Evolutionary conservation across 1,140 invertebrate species (phyloP), one percentile per base, ranked within the genome.

Genomic region (Leucophenga varia): DNA sequence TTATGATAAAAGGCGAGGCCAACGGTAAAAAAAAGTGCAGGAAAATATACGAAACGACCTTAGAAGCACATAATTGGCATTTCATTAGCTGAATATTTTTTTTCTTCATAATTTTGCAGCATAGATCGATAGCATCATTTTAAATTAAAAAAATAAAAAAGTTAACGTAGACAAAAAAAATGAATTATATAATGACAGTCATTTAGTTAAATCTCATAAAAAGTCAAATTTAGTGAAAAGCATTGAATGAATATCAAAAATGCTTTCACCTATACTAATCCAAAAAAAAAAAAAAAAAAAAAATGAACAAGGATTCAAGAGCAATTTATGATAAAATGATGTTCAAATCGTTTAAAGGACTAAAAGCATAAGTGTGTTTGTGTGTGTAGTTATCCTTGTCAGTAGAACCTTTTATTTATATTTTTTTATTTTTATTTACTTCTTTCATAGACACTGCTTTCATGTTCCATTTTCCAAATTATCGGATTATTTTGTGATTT

Each of bases 61-160:
- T n/a, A n/a, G n/a, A n/a, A n/a, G 50, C 59, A 67, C 63, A 63
- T 67, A 67, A 67, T 67, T 67, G 63, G 67, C 56, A 56, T 67
- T 67, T 67, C 51, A 67, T 67, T 67, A 65, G 59, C 55, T n/a
- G 52, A 45, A 53, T 57, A 57, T 64, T 64, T 52, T 47, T 51
- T 41, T 35, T 52, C 52, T 48, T 49, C 54, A 61, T 59, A 53
- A 10, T 50, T 42, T 52, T 59, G 50, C 40, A 67, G n/a, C 18
- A 22, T 38, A 10, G n/a, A n/a, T 32, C 25, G 19, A 48, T 17
- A 36, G 19, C 35, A 32, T 35, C 31, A 59, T 32, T 67, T 65
- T 63, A 59, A 67, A 25, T 10, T 6, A 25, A 25, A 25, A 25
- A 25, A 25, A 25, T 25, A 25, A 25, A 25, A 51, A 20, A 28